Percentiles rank a stretch among this genome's conserved stretches.
Evolutionary conservation across 2,113 vertebrate genomes (phyloP).

Genomic region (Percina caprodes): DNA sequence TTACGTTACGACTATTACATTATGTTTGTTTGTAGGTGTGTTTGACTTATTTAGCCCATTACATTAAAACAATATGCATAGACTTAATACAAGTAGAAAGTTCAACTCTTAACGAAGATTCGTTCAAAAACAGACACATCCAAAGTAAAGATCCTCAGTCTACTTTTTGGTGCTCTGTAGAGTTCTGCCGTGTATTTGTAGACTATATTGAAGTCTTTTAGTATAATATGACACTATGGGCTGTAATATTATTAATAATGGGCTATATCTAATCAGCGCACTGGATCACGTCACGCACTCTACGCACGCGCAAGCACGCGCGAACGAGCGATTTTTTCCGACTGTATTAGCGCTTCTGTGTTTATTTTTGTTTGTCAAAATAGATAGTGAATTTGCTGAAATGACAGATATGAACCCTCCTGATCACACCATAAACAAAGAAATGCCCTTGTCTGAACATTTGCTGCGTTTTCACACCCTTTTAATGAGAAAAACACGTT

Average conservation of each 20-base stretch:
- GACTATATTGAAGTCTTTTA: not conserved
- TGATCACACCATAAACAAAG: slow-evolving; percentile 29
- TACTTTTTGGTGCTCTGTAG: not conserved
- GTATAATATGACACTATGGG: not conserved
- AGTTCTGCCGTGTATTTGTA: not conserved
- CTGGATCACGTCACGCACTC: not conserved
- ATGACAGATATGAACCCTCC: slow-evolving; percentile 9
- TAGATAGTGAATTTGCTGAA: slow-evolving; percentile 65
- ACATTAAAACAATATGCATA: not conserved
- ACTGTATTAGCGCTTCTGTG: slow-evolving; percentile 59
- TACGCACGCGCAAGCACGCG: not conserved
- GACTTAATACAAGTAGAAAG: not conserved
- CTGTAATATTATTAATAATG: not conserved
- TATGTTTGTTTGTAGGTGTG: too few relatives aligned
- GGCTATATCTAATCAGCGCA: not conserved
- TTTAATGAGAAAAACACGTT: not conserved
- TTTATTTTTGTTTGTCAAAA: slow-evolving; percentile 45
- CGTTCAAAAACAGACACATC: not conserved
- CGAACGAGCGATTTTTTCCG: not conserved
- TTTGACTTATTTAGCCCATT: too few relatives aligned
- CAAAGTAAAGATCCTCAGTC: too few relatives aligned
- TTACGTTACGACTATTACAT: not conserved
- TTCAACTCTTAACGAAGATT: not conserved
- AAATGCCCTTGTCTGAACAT: not conserved
- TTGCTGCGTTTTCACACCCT: not conserved